These are phyloP conservation scores for Argyresthia goedartella DNA, from an alignment of 2,888 invertebrate genomes.

Conservation along the genomic window DNA sequence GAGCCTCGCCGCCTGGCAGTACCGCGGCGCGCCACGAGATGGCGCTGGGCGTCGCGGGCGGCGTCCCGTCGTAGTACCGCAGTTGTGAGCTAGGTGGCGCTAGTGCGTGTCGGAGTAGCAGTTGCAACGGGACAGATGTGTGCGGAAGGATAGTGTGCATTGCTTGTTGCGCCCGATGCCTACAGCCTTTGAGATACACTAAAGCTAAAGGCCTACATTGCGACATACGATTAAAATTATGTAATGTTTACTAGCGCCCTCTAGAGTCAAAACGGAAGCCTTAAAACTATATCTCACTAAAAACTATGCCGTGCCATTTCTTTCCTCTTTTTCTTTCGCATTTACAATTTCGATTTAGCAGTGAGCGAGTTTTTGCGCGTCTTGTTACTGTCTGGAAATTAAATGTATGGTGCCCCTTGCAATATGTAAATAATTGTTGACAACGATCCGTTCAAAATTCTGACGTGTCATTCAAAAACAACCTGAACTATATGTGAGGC, in stretches of 20 bases:
- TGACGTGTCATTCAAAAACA: too few relatives aligned
- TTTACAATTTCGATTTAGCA: not conserved
- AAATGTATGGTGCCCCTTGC: too few relatives aligned
- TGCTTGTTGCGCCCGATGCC: not conserved
- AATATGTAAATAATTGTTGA: too few relatives aligned
- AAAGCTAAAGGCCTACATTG: too few relatives aligned
- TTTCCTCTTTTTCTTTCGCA: not conserved
- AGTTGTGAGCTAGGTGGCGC: not conserved
- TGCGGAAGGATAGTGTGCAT: not conserved
- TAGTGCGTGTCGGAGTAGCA: not conserved
- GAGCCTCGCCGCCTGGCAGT: conserved; percentile 2
- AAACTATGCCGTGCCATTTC: conserved; percentile 1
- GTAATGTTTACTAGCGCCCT: too few relatives aligned
- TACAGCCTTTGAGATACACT: too few relatives aligned
- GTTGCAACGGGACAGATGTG: not conserved
- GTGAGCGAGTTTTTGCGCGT: not conserved
- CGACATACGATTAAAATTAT: too few relatives aligned
- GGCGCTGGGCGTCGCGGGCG: not conserved
- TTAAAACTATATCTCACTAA: not conserved
- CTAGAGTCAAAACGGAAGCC: too few relatives aligned
- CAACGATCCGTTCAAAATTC: too few relatives aligned
- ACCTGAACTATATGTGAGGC: too few relatives aligned
- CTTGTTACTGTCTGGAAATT: not conserved
- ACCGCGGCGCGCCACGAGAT: not conserved
- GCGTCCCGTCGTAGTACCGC: not conserved